Conservation (phyloP, 2,113 vertebrate species). For the Acinonyx jubatus region DNA sequence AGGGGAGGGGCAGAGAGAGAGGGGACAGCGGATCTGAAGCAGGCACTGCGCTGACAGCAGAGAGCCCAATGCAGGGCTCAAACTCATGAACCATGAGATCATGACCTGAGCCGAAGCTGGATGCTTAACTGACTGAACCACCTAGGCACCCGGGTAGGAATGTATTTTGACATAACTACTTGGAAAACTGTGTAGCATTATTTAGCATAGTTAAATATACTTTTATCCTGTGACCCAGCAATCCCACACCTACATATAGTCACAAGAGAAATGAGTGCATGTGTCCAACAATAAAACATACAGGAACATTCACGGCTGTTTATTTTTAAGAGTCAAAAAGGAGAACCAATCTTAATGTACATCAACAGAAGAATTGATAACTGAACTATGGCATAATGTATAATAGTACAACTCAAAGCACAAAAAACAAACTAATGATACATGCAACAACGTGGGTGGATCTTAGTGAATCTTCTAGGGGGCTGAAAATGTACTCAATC, state of each 20-base stretch:
- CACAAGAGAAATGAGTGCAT: neutral
- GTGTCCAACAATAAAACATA: neutral
- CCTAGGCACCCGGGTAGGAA: neutral
- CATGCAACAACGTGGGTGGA: neutral
- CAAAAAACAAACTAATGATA: constrained; percentile 17
- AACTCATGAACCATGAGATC: too few relatives aligned
- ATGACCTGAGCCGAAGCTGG: too few relatives aligned
- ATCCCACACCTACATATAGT: neutral
- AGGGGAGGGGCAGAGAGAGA: too few relatives aligned
- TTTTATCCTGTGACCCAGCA: neutral
- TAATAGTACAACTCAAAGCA: neutral
- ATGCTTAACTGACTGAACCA: too few relatives aligned
- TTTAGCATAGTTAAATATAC: neutral
- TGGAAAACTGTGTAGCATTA: neutral
- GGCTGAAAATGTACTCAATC: neutral
- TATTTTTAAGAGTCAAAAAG: neutral
- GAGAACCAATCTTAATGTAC: neutral
- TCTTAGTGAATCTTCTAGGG: neutral
- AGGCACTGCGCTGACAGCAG: too few relatives aligned
- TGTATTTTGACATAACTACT: neutral
- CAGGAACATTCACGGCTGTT: neutral
- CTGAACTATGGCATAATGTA: neutral
- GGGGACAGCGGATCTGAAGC: too few relatives aligned
- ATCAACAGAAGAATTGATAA: neutral
- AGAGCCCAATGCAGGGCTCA: too few relatives aligned